Evolutionary conservation across 2,888 invertebrate species (phyloP).

Genomic region (Cryptocephalus primarius): DNA sequence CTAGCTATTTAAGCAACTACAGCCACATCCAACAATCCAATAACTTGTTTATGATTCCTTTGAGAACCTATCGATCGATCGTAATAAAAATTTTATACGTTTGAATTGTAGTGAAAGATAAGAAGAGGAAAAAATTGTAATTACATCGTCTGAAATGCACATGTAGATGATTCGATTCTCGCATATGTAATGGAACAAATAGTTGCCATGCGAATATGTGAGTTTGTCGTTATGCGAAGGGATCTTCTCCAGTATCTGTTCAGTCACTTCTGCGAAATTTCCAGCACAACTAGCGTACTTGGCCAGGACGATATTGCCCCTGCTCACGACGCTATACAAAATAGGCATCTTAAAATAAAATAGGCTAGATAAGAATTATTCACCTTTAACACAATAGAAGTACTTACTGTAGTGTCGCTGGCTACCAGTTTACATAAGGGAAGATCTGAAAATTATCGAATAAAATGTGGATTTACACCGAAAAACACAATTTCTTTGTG

Average conservation of each 20-base stretch:
- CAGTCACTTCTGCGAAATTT: constrained; percentile 90
- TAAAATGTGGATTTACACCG: too few relatives aligned
- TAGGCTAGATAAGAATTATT: background rate
- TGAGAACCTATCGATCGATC: too few relatives aligned
- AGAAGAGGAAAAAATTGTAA: constrained; percentile 27
- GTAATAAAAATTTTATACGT: too few relatives aligned
- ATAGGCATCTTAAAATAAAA: constrained; percentile 63
- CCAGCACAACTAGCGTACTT: constrained; percentile 89
- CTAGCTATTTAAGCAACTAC: too few relatives aligned
- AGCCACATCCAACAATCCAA: too few relatives aligned
- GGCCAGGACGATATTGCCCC: constrained; percentile 75
- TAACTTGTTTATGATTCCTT: too few relatives aligned
- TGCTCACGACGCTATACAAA: constrained; percentile 78
- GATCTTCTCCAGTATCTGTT: constrained; percentile 81
- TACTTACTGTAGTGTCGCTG: too few relatives aligned
- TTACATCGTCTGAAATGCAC: constrained; percentile 90
- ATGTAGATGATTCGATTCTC: constrained; percentile 83
- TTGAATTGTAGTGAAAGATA: too few relatives aligned
- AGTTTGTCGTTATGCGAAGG: constrained; percentile 81
- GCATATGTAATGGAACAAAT: constrained; percentile 83
- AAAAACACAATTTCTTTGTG: too few relatives aligned
- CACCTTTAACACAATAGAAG: too few relatives aligned
- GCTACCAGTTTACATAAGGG: too few relatives aligned
- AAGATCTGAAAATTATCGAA: too few relatives aligned
- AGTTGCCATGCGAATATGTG: constrained; percentile 88